Conservation (phyloP, 2,113 vertebrate genomes). For the Aegithalos caudatus region DNA sequence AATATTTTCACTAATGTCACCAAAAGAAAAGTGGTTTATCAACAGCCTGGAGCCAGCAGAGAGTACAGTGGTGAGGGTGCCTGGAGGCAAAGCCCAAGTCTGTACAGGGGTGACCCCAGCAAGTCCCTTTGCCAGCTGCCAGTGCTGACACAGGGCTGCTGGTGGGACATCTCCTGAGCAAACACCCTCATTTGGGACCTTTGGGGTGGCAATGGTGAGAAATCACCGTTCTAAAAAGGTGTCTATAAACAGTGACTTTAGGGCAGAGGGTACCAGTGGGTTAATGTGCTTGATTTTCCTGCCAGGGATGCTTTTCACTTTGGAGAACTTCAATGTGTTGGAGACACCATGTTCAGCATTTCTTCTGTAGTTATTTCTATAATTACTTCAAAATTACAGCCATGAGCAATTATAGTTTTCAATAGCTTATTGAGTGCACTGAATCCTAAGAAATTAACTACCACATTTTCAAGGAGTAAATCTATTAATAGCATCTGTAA, state of each 20-base stretch:
- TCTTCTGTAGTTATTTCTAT: neutral
- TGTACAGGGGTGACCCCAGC: fast-evolving
- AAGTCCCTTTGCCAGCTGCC: neutral
- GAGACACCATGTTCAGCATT: neutral
- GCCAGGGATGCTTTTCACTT: neutral
- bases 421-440: neutral
- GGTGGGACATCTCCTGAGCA: neutral
- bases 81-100: neutral
- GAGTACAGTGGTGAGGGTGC: fast-evolving
- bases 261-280: neutral
- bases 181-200: fast-evolving
- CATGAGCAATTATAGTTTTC: neutral
- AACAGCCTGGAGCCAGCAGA: neutral
- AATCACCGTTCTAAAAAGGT: fast-evolving
- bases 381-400: conserved; percentile 29
- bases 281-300: neutral
- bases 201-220: fast-evolving
- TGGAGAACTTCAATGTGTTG: neutral
- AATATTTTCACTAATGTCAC: neutral
- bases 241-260: neutral
- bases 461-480: neutral
- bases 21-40: neutral
- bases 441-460: conserved; percentile 19
- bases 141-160: fast-evolving
- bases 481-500: conserved; percentile 50